Conservation (phyloP, 2,797 vertebrate genomes). For the Ibycter americanus region DNA sequence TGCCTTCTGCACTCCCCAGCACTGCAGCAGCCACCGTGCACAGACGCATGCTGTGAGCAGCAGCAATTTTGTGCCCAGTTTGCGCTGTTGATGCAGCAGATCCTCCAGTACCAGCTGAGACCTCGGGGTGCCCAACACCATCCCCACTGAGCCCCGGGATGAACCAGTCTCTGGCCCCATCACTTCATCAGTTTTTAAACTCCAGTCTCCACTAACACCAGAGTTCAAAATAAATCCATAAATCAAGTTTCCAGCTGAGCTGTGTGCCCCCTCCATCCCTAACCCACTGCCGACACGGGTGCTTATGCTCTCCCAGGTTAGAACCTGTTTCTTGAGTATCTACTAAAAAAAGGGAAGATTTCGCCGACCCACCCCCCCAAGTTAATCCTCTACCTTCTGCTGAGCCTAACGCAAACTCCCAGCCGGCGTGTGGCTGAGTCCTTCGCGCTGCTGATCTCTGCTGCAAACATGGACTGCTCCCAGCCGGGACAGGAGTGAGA, state of each 20-base stretch:
- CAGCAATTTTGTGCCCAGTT: not conserved
- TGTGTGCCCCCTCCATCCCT: not conserved
- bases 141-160: rapidly evolving
- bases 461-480: not conserved
- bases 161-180: not conserved
- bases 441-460: rapidly evolving
- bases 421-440: rapidly evolving
- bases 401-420: not conserved
- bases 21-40: rapidly evolving
- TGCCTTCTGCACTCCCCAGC: rapidly evolving
- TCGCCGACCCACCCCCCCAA: not conserved
- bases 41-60: not conserved
- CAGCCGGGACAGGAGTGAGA: rapidly evolving
- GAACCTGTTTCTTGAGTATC: not conserved
- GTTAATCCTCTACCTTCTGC: not conserved
- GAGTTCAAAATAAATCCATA: not conserved
- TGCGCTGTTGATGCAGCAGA: rapidly evolving
- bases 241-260: not conserved
- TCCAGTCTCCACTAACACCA: not conserved
- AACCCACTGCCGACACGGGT: rapidly evolving
- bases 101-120: not conserved
- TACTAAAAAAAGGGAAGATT: not conserved
- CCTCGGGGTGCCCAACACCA: not conserved
- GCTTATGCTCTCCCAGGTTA: rapidly evolving
- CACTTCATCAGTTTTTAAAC: not conserved